Evolutionary conservation across 2,113 vertebrate genomes (phyloP).

Genomic region (Brachionichthys hirsutus): DNA sequence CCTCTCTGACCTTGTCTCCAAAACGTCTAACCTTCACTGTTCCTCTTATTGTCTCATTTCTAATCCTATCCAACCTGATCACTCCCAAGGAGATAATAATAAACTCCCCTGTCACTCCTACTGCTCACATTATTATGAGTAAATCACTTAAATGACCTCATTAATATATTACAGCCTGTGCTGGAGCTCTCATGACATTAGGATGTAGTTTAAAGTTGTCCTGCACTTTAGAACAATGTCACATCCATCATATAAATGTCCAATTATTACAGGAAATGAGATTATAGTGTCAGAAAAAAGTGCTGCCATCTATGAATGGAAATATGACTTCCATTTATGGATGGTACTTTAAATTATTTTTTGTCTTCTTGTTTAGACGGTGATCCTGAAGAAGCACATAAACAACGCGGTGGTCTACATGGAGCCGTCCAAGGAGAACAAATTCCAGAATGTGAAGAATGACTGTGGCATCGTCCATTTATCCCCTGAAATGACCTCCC

Average conservation of each 20-base stretch:
- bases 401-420: constrained; percentile 80
- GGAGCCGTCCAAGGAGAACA: constrained; percentile 81
- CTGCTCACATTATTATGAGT: no score
- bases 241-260: constrained; percentile 18
- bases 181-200: constrained; percentile 28
- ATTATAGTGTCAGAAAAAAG: constrained; percentile 18
- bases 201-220: constrained; percentile 27
- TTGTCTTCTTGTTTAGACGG: constrained; percentile 60
- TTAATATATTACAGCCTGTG: constrained; percentile 16
- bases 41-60: no score
- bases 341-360: constrained; percentile 1
- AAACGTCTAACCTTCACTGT: no score
- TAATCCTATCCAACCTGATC: no score
- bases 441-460: constrained; percentile 77
- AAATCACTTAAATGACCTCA: not conserved
- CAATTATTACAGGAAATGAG: constrained; percentile 21
- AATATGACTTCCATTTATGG: not conserved
- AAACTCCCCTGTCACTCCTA: no score
- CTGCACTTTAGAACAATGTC: constrained; percentile 19
- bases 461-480: constrained; percentile 77
- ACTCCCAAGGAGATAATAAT: no score
- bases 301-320: not conserved
- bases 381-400: constrained; percentile 81
- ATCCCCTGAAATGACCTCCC: constrained; percentile 68
- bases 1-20: no score